Evolutionary conservation across 64 coral and sea anemone genomes (phyloP).

Genomic region (Porites lutea): DNA sequence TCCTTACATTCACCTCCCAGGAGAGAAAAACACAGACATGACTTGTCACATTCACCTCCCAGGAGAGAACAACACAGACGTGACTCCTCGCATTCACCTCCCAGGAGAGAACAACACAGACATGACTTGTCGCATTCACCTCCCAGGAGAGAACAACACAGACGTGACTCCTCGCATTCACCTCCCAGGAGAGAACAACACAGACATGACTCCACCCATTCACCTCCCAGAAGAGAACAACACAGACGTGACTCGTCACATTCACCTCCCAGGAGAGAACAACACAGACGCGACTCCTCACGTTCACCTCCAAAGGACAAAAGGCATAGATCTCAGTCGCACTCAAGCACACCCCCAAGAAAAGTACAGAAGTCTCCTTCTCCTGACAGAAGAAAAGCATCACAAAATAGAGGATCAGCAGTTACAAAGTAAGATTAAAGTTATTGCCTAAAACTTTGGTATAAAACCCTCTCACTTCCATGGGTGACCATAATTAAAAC

Average conservation of each 20-base stretch:
- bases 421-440: slow-evolving; percentile 54
- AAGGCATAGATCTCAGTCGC: slow-evolving; percentile 1
- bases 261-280: background rate
- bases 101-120: too few relatives aligned
- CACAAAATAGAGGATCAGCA: slow-evolving; percentile 39
- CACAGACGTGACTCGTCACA: too few relatives aligned
- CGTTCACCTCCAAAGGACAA: background rate
- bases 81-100: background rate
- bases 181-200: background rate
- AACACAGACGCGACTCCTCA: background rate
- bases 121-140: too few relatives aligned
- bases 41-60: background rate
- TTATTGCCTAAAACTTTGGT: background rate
- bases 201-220: background rate
- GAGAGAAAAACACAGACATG: background rate
- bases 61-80: background rate
- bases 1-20: slow-evolving; percentile 25
- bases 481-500: too few relatives aligned
- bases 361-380: slow-evolving; percentile 37
- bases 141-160: background rate
- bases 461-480: too few relatives aligned
- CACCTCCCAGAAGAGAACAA: too few relatives aligned
- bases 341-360: slow-evolving; percentile 3
- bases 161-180: background rate
- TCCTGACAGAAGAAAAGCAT: background rate